Base-by-base conservation (phyloP, 2,113 vertebrate genomes). In the Rhipidura dahli region DNA sequence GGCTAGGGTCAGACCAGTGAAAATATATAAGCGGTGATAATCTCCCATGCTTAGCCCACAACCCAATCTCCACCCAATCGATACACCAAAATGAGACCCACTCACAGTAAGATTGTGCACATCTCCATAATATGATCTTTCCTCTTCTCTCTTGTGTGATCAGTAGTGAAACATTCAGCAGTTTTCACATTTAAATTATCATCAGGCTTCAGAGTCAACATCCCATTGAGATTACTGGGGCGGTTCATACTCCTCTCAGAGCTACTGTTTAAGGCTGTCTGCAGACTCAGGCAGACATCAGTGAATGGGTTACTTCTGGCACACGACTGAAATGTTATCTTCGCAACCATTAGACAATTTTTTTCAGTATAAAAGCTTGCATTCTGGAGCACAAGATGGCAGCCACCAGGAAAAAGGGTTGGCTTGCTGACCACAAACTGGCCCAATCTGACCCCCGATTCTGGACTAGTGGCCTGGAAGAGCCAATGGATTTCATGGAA, bases 201-300 rank as follows among this genome's bases (percentile, higher is more conserved):
- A 97, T 95, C 97, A 90, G 97, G 97, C 96, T 97, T 96, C 97
- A 97, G 97, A 96, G 97, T 96, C 95, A 97, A 97, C 90, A 96
- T 97, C 94, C 95, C 96, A 97, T 92, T 97, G 94, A 96, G 97
- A 97, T 97, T 97, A 97, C 85, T 96, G 97, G 96, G 97, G 95
- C 59, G 84, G 94, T 96, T 97, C 93, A 95, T 91, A 96, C 95
- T 97, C 91, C 96, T 97, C 95, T 97, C 97, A 97, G 97, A 97
- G 95, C 96, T 97, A 97, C 80, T 4, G 94, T 92, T 97, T 96
- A 97, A 96, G 96, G 95, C 91, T 92, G 95, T 96, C 95, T 97
- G 97, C 97, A 93, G 97, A 96, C 96, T 96, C 94, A 96, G 97
- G 97, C 97, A 97, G 95, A 97, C 95, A 96, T 96, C 95, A 97